Evolutionary conservation across 2,113 vertebrate genomes (phyloP).

Genomic region (Monarcha castaneiventris): DNA sequence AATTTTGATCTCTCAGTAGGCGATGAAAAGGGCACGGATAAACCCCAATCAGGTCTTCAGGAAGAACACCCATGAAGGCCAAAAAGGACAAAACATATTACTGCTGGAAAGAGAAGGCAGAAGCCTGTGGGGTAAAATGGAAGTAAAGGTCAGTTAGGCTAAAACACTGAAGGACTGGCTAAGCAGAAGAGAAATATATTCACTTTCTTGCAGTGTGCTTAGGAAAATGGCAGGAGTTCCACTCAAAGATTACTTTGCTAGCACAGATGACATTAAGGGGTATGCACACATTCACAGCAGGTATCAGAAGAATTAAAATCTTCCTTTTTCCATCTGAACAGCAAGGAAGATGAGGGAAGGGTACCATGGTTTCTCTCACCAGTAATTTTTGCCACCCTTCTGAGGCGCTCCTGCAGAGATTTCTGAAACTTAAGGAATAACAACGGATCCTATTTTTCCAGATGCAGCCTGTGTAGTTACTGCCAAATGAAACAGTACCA

Average conservation of each 20-base stretch:
- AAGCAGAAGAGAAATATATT: background rate
- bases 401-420: background rate
- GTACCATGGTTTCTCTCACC: background rate
- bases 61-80: background rate
- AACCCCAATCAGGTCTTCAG: background rate
- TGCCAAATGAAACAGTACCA: background rate
- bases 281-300: background rate
- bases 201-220: background rate
- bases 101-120: background rate
- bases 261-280: background rate
- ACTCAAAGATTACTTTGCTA: background rate
- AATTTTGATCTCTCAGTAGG: background rate
- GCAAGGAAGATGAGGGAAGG: background rate
- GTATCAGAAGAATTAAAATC: background rate
- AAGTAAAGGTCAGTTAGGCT: slow-evolving; percentile 25
- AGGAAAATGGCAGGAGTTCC: background rate
- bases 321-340: accelerated
- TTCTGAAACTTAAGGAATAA: background rate
- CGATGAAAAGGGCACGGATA: background rate
- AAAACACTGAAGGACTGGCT: background rate
- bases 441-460: background rate
- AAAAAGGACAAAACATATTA: background rate
- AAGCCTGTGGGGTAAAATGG: background rate
- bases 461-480: background rate
- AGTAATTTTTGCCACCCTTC: background rate